Evolutionary conservation across 2,888 invertebrate genomes (phyloP), one percentile per base, ranked within the genome.

Genomic region (Limnephilus lunatus): DNA sequence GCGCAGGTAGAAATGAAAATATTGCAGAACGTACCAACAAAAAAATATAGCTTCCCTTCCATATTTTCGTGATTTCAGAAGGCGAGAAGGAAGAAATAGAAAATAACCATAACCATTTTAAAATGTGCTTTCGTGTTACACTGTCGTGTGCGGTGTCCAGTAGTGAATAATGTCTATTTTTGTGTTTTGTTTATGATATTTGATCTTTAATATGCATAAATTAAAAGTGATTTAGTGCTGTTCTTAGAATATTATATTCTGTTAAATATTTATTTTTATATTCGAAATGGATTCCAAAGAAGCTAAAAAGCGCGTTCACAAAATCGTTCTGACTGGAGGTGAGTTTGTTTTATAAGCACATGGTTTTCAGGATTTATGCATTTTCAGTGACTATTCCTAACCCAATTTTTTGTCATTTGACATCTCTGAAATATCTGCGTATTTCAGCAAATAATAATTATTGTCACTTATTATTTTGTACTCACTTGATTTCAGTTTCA

Each of bases 301-400:
- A 94, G 96, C 97, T 94, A 97, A 97, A 96, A 88, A 88, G 88
- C 97, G 97, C 94, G 97, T 98, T 94, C 98, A 98, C 96, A 98
- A 97, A 96, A 96, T 98, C 94, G 98, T 98, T 94, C 97, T 99
- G 94, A 98, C 98, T 94, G 98, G 98, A 96, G 98, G 98, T 98
- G 97, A 97, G 97, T 96, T 90, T 32, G 81, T 81, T 86, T 86
- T 87, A 35, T 14, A 90, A 92, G 90, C 92, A 92, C 92, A 92
- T 92, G 92, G 92, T 68, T 85, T 85, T 85, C 88, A 81, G 91
- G 91, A 85, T 89, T 89, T 89, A 31, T 68, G 88, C n/a, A 19
- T 68, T 88, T 88, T 86, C 86, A 39, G 44, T 86, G 30, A 86
- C 39, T 48, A 86, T 86, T 44, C 44, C 39, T 48, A 31, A 82